These are phyloP conservation scores for Subanguina moxae DNA, from an alignment of 1,140 invertebrate species.

Conservation along the genomic window DNA sequence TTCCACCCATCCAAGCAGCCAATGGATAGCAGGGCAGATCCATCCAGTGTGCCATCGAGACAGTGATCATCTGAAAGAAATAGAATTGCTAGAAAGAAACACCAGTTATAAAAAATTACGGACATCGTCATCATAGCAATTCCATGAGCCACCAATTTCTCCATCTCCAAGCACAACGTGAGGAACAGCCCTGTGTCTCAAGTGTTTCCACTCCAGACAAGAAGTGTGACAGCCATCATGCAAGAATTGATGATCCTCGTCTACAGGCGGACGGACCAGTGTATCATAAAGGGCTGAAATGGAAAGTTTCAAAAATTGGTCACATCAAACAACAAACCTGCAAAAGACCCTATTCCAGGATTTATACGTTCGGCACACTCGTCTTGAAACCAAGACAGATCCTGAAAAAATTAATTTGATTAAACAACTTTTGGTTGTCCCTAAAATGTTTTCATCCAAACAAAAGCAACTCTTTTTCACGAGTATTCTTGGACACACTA, in stretches of 20 bases:
- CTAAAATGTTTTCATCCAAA: too few species aligned
- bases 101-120: too few species aligned
- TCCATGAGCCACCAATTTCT: constrained; percentile 52
- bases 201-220: constrained; percentile 29
- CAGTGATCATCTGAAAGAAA: constrained; percentile 44
- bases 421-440: too few species aligned
- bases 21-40: constrained; percentile 52
- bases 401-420: too few species aligned
- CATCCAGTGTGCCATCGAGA: constrained; percentile 47
- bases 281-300: constrained; percentile 33
- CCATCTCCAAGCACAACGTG: constrained; percentile 54
- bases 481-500: too few species aligned
- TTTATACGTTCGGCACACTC: constrained; percentile 26
- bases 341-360: too few species aligned
- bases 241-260: too few species aligned
- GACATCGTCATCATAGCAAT: constrained; percentile 52
- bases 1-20: constrained; percentile 34
- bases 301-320: neutral
- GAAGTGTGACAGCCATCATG: too few species aligned
- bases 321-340: constrained; percentile 20
- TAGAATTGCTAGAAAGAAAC: constrained; percentile 12
- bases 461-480: too few species aligned
- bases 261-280: constrained; percentile 24
- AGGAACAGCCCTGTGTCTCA: constrained; percentile 26
- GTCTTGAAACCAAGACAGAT: constrained; percentile 44